Percentiles rank a stretch among this genome's conserved stretches.
Conservation (phyloP, 2,113 vertebrate genomes). For the Phainopepla nitens region DNA sequence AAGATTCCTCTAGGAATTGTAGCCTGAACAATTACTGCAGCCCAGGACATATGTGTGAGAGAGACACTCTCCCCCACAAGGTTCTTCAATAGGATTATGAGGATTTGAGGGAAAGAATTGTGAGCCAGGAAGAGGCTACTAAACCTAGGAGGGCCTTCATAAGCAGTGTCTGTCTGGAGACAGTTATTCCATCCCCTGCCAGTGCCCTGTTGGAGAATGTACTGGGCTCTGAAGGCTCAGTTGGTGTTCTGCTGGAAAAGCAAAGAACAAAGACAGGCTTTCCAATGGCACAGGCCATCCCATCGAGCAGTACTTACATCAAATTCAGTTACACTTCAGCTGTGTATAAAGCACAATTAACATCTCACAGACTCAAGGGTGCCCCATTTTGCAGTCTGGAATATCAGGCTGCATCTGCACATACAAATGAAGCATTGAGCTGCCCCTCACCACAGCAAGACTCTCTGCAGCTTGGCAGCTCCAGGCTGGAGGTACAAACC, state of each 20-base stretch:
- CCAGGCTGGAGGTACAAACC: background rate
- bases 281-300: background rate
- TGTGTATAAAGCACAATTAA: background rate
- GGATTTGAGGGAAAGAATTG: background rate
- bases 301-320: background rate
- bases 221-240: background rate
- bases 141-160: background rate
- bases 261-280: background rate
- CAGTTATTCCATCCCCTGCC: background rate
- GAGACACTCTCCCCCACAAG: background rate
- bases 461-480: background rate
- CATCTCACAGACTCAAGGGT: background rate
- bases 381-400: background rate
- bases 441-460: background rate
- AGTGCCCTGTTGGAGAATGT: background rate
- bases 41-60: background rate
- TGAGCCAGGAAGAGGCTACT: background rate
- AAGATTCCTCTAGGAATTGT: background rate
- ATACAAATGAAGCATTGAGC: background rate
- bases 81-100: background rate
- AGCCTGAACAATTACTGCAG: background rate
- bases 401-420: background rate
- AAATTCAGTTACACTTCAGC: background rate
- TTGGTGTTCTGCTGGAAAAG: background rate
- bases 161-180: background rate